phyloP scores from a whole-genome alignment of 2,797 vertebrate genomes.

The Threskiornis aethiopicus region DNA sequence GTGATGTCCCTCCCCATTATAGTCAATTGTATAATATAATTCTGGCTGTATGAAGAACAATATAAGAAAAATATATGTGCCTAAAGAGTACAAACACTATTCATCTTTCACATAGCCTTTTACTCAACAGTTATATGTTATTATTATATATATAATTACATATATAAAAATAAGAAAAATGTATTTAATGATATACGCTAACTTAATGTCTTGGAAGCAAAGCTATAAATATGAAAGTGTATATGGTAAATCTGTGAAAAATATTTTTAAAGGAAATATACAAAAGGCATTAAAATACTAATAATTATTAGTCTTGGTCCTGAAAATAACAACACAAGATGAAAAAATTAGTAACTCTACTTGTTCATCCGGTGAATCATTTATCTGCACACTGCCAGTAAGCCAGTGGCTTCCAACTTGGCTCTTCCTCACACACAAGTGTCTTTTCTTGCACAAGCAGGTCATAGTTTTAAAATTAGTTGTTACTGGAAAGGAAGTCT shows the following conservation, averaged over 20 bases:
- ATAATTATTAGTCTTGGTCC: background rate
- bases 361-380: conserved; percentile 8
- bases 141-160: background rate
- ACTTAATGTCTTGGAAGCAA: background rate
- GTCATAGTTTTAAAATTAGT: conserved; percentile 34
- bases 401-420: background rate
- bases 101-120: background rate
- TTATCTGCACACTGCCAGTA: background rate
- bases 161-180: background rate
- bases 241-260: conserved; percentile 1
- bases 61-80: background rate
- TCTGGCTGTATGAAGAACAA: background rate
- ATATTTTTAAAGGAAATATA: background rate
- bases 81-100: background rate
- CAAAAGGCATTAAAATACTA: background rate
- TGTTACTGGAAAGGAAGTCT: conserved; percentile 32
- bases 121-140: background rate
- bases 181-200: background rate
- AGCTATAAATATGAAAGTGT: background rate
- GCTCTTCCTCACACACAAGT: background rate
- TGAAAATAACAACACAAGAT: background rate
- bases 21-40: background rate
- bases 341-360: background rate
- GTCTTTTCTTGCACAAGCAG: background rate
- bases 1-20: background rate